Percentiles rank a stretch among this genome's conserved stretches.
Conservation (phyloP, 2,888 invertebrate species). For the Onchidella celtica region DNA sequence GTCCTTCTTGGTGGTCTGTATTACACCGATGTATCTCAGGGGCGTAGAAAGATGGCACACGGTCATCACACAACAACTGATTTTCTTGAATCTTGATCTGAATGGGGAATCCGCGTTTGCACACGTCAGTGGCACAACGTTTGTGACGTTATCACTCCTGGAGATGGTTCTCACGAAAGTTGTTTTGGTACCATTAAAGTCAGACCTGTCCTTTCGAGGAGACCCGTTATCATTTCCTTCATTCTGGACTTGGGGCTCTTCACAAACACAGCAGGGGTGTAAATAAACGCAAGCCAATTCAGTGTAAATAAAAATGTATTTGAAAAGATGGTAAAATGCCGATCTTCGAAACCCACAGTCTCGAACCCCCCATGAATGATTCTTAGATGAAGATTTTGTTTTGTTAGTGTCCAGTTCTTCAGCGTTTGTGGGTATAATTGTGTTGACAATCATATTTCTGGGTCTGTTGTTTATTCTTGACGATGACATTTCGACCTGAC, state of each 20-base stretch:
- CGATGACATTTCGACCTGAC: no score
- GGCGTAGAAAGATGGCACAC: neutral
- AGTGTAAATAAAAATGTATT: neutral
- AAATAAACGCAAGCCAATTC: neutral
- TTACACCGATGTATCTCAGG: neutral
- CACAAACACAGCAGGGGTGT: neutral
- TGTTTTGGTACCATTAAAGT: neutral
- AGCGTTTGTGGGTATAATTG: no score
- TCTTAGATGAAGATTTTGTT: no score
- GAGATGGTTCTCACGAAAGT: neutral
- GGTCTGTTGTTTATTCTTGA: no score
- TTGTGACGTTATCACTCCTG: neutral
- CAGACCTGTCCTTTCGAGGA: neutral
- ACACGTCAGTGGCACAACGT: neutral
- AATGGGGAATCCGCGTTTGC: neutral
- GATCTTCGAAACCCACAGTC: neutral
- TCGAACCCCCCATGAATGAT: neutral
- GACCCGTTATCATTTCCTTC: neutral
- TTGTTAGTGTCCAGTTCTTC: no score
- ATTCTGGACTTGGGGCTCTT: neutral
- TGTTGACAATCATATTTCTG: no score
- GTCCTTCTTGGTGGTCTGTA: neutral
- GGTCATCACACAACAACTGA: neutral
- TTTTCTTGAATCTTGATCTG: neutral
- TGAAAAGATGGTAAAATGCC: neutral